Base-by-base conservation (phyloP, 2,888 invertebrate genomes). In the Sphecodes monilicornis region DNA sequence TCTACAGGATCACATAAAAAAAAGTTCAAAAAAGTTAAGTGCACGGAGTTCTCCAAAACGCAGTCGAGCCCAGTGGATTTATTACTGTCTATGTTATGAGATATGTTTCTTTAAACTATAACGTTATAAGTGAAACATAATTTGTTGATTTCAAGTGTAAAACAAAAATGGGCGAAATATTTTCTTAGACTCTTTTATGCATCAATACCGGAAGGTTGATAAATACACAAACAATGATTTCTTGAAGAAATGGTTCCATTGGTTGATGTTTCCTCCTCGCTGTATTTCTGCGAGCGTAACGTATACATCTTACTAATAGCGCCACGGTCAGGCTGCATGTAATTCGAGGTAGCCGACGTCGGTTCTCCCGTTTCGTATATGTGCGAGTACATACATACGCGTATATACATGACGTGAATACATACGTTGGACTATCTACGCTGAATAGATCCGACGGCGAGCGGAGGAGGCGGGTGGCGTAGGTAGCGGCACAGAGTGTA, bases 401-500 rank as follows among this genome's bases (percentile, higher is more conserved):
- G 36, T 73, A 16, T 8, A 60, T 74, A 84, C 41, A 70, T 82
- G 39, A 29, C 18, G 64, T 22, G 32, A 43, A 60, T 79, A 80
- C 73, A 83, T 88, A 80, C 74, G 69, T 69, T 10, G 78, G 76
- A 77, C 80, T 84, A 88, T 90, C 88, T 84, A 84, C 82, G 60
- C 66, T 84, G 89, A 90, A 90, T 87, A 79, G 89, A 85, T 75
- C 32, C 80, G 60, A 68, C 4, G 26, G 41, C 70, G 22, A 57
- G 78, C 66, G 84, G 81, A 78, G 85, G 82, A 46, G 64, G 80
- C 78, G 78, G 75, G 70, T 0, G 26, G 50, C 69, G 22, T 66
- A 66, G 36, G 80, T 72, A 74, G 78, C 60, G 6, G 60, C 78
- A 84, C 88, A 85, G 87, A 90, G 84, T 88, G 90, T 88, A 89